phyloP scores from a whole-genome alignment of 2,888 invertebrate species.

The Netelia virgata region DNA sequence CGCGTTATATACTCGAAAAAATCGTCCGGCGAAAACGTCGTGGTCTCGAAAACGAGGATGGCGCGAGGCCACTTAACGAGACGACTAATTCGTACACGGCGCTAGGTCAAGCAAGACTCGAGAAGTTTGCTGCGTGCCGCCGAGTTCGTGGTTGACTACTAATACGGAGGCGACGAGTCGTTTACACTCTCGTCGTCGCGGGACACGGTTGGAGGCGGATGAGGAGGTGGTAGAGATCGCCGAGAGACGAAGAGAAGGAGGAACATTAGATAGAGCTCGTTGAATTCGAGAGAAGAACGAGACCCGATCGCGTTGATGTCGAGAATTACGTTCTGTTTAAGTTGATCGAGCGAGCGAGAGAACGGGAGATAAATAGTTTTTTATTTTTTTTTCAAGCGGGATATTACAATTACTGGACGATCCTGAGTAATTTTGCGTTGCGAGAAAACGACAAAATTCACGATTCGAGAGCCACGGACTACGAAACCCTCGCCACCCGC shows the following conservation, averaged over 20 bases:
- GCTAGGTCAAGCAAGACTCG: slow-evolving; percentile 74
- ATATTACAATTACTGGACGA: slow-evolving; percentile 31
- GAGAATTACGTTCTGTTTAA: not conserved
- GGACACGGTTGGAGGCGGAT: slow-evolving; percentile 68
- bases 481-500: slow-evolving; percentile 77
- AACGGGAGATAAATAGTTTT: not conserved
- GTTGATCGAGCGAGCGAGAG: not conserved
- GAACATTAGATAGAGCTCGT: slow-evolving; percentile 22
- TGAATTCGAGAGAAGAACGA: slow-evolving; percentile 5
- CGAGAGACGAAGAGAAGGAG: slow-evolving; percentile 54
- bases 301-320: not conserved
- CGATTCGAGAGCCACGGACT: slow-evolving; percentile 33
- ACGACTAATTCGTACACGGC: slow-evolving; percentile 82
- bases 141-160: slow-evolving; percentile 37
- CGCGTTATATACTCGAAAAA: slow-evolving; percentile 18
- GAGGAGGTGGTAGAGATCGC: slow-evolving; percentile 52
- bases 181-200: slow-evolving; percentile 63
- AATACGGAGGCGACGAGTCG: slow-evolving; percentile 64
- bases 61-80: slow-evolving; percentile 80
- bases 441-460: slow-evolving; percentile 23
- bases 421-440: slow-evolving; percentile 12
- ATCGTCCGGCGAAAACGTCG: slow-evolving; percentile 22
- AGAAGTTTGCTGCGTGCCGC: slow-evolving; percentile 56
- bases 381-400: not conserved
- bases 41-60: slow-evolving; percentile 64